A percentile compares a stretch with the other conserved stretches of the same genome.
Conservation (phyloP, 1,140 invertebrate species). For the Hyphantria cunea region DNA sequence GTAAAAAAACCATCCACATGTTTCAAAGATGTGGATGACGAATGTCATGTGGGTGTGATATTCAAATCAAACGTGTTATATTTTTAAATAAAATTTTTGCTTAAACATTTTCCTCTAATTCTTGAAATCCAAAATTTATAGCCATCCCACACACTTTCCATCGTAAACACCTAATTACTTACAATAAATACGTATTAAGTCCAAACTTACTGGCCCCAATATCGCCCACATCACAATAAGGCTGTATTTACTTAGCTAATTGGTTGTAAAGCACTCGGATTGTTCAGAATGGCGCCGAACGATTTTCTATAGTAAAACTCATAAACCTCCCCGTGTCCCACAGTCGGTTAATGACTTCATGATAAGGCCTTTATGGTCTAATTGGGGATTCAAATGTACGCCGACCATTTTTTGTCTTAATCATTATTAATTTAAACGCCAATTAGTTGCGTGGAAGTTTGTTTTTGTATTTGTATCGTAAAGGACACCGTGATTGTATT, state of each 20-base stretch:
- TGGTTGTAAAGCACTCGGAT: conserved; percentile 71
- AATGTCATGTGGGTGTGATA: too few species aligned
- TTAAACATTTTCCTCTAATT: too few species aligned
- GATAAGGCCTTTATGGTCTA: conserved; percentile 74
- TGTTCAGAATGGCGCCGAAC: conserved; percentile 65
- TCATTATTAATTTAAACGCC: conserved; percentile 73
- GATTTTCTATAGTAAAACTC: conserved; percentile 76
- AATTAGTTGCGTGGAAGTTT: conserved; percentile 54
- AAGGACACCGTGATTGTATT: conserved; percentile 8
- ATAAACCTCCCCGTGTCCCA: conserved; percentile 72
- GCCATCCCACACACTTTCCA: too few species aligned
- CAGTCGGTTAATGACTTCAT: conserved; percentile 69
- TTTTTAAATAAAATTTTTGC: too few species aligned
- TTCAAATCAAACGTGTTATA: too few species aligned
- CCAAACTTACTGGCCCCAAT: conserved; percentile 41
- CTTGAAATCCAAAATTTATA: too few species aligned
- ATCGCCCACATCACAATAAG: conserved; percentile 41
- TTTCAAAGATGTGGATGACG: too few species aligned
- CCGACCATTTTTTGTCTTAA: conserved; percentile 57
- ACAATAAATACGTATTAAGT: not conserved
- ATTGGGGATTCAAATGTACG: conserved; percentile 68
- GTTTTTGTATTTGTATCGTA: conserved; percentile 31
- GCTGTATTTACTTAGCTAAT: conserved; percentile 74
- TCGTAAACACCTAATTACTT: too few species aligned
- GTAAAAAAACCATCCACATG: too few species aligned